Base-by-base conservation (phyloP, 1,140 invertebrate genomes). In the Teleopsis dalmanni region DNA sequence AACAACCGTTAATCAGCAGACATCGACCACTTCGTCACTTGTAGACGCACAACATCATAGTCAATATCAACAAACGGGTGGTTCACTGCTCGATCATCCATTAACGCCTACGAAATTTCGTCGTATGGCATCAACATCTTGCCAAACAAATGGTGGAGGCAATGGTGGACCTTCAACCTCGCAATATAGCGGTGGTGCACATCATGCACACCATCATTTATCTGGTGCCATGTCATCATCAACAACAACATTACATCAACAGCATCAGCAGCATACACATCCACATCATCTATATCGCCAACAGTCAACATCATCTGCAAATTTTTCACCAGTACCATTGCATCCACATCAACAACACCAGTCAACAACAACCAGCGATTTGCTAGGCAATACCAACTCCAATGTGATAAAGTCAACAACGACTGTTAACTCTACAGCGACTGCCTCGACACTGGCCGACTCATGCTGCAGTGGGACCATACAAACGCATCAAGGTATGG, bases 351-450 rank as follows among this genome's bases (percentile, higher is more conserved):
- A 69, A 51, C 51, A 61, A 43, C 58, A 69, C 44, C 63, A 65
- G 41, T 69, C 65, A 51, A 70, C 66, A 3, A 69, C 62, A 48
- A 69, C 66, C 40, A 55, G 58, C 50, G 65, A 70, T 36, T 47
- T 69, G 52, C 53, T 69, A 49, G 62, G 58, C 48, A 53, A 55
- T 42, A 56, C 53, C 33, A 69, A 69, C 59, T 53, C 65, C 48
- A 68, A 69, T 69, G 65, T 69, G 62, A 69, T 66, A 64, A 69
- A 65, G 49, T 66, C 63, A 23, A 66, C 66, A 44, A 66, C 66
- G 40, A 69, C 66, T 35, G 65, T 66, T 25, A 65, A 67, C 43
- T 67, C 65, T 53, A 59, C 60, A 50, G 60, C 65, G 48, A 66
- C 65, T n/a, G 65, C 65, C 35, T 65, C 65, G 1, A 68, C 65